Evolutionary conservation across 2,797 vertebrate species (phyloP), one percentile per base, ranked within the genome.

Genomic region (Gouania willdenowi): DNA sequence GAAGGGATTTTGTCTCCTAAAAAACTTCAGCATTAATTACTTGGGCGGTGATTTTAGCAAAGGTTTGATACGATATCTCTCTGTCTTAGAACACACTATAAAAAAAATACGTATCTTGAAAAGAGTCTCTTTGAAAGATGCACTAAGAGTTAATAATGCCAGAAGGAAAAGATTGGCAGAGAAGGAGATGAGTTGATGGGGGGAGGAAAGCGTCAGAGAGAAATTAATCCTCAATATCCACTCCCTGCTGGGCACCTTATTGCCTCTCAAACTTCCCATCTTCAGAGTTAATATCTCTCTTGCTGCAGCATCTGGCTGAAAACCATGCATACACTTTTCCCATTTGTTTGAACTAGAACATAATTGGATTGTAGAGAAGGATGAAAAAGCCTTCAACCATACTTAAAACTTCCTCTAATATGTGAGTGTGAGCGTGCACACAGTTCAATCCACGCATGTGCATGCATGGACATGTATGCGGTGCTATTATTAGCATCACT

Each of bases 211-310:
- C 79, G 70, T 76, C 61, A 82, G 67, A 78, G 71, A 82, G 75
- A 86, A 87, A 88, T 83, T 79, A 86, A 88, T 88, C 82, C 77
- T 82, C 78, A 77, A 75, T 85, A 82, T 86, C 65, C 69, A 72
- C 71, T 87, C 77, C 75, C 84, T 80, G 71, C 78, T 85, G 84
- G 71, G 75, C 53, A 84, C 83, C 80, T 86, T 85, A 85, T 84
- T 87, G 76, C 76, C 70, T 78, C 77, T 80, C 69, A 81, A 84
- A 86, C 76, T 79, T 83, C 73, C 71, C 78, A 82, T 84, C 79
- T 83, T 65, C 72, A 52, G 75, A 87, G 83, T 87, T 88, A 82
- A 88, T 86, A 84, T 87, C 82, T 85, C 66, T 64, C 68, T 77
- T 75, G 68, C 79, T 71, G 61, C 65, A 64, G 77, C 75, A 77